Evolutionary conservation across 2,888 invertebrate species (phyloP).

Genomic region (Agrilus biguttatus): DNA sequence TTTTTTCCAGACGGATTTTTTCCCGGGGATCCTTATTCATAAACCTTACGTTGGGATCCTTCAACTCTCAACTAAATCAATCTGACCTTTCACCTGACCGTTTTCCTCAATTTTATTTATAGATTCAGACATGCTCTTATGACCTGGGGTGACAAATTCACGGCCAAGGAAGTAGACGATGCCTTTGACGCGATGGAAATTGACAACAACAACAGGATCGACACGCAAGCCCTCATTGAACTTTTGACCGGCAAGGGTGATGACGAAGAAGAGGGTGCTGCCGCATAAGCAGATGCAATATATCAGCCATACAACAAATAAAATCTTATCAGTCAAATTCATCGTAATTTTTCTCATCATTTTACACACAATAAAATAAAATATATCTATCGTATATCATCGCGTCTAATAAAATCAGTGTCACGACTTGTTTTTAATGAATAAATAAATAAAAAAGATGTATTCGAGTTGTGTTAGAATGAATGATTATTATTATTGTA

Average conservation of each 20-base stretch:
- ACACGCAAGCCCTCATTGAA: constrained; percentile 73
- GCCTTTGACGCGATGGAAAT: constrained; percentile 88
- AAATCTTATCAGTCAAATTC: not conserved
- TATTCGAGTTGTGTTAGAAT: too few relatives aligned
- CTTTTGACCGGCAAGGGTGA: constrained; percentile 79
- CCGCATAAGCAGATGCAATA: constrained; percentile 22
- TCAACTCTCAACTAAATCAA: too few relatives aligned
- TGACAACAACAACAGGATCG: constrained; percentile 81
- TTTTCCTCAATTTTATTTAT: constrained; percentile 11
- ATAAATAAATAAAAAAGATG: too few relatives aligned
- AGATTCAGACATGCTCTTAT: constrained; percentile 79
- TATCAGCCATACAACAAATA: not conserved
- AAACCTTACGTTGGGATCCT: too few relatives aligned
- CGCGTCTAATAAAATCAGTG: too few relatives aligned
- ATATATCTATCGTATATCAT: too few relatives aligned
- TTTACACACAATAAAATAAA: not conserved
- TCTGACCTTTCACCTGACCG: not conserved
- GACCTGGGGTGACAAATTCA: constrained; percentile 90
- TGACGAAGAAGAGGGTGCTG: constrained; percentile 49
- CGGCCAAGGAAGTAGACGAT: constrained; percentile 76
- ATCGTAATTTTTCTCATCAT: constrained; percentile 7
- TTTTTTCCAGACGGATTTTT: too few relatives aligned
- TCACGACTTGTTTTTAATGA: too few relatives aligned
- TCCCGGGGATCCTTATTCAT: not conserved
- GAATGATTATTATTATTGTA: too few relatives aligned